Evolutionary conservation across 1,140 invertebrate genomes (phyloP).

Genomic region (Varroa destructor): DNA sequence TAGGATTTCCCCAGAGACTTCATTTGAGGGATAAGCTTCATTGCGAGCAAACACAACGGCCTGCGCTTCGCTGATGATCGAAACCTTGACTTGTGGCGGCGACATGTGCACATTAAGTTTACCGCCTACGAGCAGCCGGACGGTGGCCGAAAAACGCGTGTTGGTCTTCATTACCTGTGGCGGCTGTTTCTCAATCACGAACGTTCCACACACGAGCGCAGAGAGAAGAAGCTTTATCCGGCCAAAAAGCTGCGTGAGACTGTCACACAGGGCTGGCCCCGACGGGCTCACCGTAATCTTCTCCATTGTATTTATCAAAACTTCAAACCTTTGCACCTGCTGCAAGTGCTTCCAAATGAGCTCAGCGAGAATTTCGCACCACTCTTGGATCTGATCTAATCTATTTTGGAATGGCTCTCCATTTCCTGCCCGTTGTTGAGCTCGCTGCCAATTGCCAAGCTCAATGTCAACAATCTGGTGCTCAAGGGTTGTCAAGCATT

Average conservation of each 20-base stretch:
- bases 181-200: conserved; percentile 92
- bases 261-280: conserved; percentile 40
- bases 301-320: conserved; percentile 50
- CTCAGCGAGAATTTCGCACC: conserved; percentile 79
- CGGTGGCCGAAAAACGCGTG: conserved; percentile 79
- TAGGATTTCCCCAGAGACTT: conserved; percentile 78
- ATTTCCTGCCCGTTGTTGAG: conserved; percentile 82
- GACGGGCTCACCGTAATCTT: conserved; percentile 47
- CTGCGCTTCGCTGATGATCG: conserved; percentile 59
- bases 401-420: conserved; percentile 65
- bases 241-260: conserved; percentile 50
- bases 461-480: conserved; percentile 61
- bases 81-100: conserved; percentile 60
- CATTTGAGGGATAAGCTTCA: conserved; percentile 45
- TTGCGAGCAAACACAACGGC: conserved; percentile 67
- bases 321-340: conserved; percentile 63
- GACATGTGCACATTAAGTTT: conserved; percentile 87
- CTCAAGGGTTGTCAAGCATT: not conserved
- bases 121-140: conserved; percentile 74
- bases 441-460: conserved; percentile 78
- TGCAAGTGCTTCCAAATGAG: conserved; percentile 72
- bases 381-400: conserved; percentile 78
- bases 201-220: conserved; percentile 52
- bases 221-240: conserved; percentile 39
- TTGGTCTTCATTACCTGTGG: conserved; percentile 98